Evolutionary conservation across 2,797 vertebrate species (phyloP).

Genomic region (Cheirogaleus major): DNA sequence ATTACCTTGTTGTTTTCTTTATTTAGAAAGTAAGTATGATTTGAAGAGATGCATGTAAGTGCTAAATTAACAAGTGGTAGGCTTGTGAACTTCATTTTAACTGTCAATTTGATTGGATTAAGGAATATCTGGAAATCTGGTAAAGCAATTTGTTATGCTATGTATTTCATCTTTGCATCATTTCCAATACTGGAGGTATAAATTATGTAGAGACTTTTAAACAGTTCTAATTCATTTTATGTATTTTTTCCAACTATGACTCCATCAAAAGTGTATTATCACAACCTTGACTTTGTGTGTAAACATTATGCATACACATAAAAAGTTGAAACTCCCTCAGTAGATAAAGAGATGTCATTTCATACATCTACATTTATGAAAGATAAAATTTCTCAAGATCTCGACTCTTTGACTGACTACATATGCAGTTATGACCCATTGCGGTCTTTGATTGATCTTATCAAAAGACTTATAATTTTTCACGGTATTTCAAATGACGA

Average conservation of each 20-base stretch:
- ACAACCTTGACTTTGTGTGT: not conserved
- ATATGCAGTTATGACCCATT: not conserved
- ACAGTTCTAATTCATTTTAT: not conserved
- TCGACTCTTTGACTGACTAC: not conserved
- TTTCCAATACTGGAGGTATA: not conserved
- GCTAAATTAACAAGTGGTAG: not conserved
- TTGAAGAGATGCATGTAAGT: not conserved
- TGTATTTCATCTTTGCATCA: not conserved
- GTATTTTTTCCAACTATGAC: not conserved
- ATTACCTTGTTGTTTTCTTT: not conserved
- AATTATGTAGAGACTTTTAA: not conserved
- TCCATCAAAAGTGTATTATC: not conserved
- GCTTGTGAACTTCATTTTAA: not conserved
- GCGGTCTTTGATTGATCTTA: not conserved
- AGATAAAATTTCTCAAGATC: not conserved
- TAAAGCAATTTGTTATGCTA: not conserved
- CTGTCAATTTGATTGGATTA: not conserved
- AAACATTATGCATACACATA: not conserved
- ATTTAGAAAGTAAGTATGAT: not conserved
- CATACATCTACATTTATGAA: not conserved
- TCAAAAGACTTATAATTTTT: not conserved
- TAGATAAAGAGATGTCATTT: not conserved
- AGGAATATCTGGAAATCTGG: not conserved
- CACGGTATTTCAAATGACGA: not conserved
- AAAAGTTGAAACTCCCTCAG: not conserved